Base-by-base conservation (phyloP, 2,113 vertebrate genomes). In the Bubo bubo region DNA sequence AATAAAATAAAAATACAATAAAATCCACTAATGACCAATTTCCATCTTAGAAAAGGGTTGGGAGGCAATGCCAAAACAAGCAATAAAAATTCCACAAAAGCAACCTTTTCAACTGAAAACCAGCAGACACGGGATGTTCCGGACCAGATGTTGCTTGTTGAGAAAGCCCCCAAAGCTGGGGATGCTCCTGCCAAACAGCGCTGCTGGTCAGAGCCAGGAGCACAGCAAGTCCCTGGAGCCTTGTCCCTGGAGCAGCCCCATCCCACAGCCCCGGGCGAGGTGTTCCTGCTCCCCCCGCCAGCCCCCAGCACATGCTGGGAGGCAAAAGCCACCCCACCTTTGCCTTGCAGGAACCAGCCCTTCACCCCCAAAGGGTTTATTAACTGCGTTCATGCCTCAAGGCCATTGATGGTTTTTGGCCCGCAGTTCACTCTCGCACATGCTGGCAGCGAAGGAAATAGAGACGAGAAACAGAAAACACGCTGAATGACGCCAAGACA, bases 1-100 rank as follows among this genome's bases (percentile, higher is more conserved):
- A 95, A 94, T 94, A 86, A 96, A 88, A 74, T 12, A 55, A 93
- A 93, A 93, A 73, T 15, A 63, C 56, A 75, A 60, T 82, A 91
- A 95, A 93, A 84, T 35, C 62, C 30, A 47, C 85, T 96, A 94
- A 96, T 41, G 90, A 95, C 60, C 73, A 52, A 91, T 91, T 96
- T 90, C 87, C 87, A 93, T 87, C 60, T 89, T 35, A 79, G 85
- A 85, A 82, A 82, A 91, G 41, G 74, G 56, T 45, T 63, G 64
- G 37, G 73, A 95, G 6, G 22, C 2, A 0, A 87, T 72, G 95
- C 95, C 95, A 97, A 90, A 89, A 94, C 84, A 91, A 96, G 95
- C 95, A 94, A 95, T 97, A 96, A 94, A 94, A 96, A 96, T 96
- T 96, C 95, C 91, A 72, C 72, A 95, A 94, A 94, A 87, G 91